A percentile compares a stretch with the other conserved stretches of the same genome.
These are phyloP conservation scores for Meghimatium bilineatum DNA, from an alignment of 2,888 invertebrate genomes.

Conservation along the genomic window DNA sequence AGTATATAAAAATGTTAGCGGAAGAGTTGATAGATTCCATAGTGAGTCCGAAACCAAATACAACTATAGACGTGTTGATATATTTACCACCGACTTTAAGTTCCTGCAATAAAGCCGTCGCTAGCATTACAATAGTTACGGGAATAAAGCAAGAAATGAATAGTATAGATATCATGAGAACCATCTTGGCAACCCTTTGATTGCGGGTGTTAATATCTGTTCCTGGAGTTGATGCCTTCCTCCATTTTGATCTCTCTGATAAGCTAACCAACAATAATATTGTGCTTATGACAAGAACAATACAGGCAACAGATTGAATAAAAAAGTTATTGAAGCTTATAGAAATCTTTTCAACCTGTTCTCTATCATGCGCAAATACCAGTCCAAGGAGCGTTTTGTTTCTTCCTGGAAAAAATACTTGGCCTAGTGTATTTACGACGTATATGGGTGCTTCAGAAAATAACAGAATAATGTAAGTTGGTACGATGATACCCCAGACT, in stretches of 20 bases:
- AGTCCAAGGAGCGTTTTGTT: conserved; percentile 18
- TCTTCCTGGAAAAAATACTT: background rate
- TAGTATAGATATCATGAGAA: background rate
- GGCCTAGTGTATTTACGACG: background rate
- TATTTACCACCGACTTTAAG: background rate
- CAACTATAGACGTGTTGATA: background rate
- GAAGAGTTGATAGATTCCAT: conserved; percentile 21
- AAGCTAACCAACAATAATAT: background rate
- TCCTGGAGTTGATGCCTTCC: background rate
- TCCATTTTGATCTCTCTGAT: background rate
- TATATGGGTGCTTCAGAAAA: background rate
- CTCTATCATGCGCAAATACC: background rate
- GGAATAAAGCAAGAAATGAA: background rate
- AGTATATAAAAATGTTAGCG: conserved; percentile 12
- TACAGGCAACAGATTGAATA: background rate
- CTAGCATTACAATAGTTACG: background rate
- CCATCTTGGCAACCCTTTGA: background rate
- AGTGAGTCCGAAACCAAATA: background rate
- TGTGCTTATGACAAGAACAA: background rate
- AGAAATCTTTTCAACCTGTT: background rate
- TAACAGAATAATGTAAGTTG: background rate
- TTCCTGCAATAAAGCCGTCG: background rate
- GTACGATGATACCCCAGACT: background rate
- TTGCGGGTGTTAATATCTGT: background rate
- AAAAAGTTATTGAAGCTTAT: background rate